phyloP scores from a whole-genome alignment of 2,113 vertebrate genomes.

The Ia io region DNA sequence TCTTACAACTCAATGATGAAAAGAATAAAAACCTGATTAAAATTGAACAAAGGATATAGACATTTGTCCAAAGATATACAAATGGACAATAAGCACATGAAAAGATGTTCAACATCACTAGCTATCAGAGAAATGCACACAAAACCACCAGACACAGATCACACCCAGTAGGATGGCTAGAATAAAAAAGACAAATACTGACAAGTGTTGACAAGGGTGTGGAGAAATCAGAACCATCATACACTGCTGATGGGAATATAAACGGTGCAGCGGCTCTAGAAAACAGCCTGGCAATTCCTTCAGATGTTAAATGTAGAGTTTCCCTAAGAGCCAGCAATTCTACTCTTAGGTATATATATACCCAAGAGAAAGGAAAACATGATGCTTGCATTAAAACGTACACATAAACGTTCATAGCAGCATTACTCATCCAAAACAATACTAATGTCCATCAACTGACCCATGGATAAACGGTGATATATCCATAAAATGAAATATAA shows the following conservation, averaged over 20 bases:
- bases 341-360: neutral
- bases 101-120: neutral
- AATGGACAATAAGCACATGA: neutral
- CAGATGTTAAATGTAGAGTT: neutral
- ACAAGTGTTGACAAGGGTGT: neutral
- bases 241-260: neutral
- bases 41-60: neutral
- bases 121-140: neutral
- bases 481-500: neutral
- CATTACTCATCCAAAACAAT: neutral
- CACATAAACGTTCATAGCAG: neutral
- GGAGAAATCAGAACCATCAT: neutral
- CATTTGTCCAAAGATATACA: too few species aligned
- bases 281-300: neutral
- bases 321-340: neutral
- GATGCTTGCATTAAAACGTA: neutral
- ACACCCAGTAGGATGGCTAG: neutral
- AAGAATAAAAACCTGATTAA: neutral
- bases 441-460: neutral
- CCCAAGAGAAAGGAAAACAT: neutral
- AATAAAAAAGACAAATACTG: neutral
- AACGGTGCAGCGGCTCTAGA: neutral
- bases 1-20: neutral
- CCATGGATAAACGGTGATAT: neutral
- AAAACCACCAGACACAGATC: neutral